Conservation (phyloP, 2,113 vertebrate genomes). For the Oxyura jamaicensis region DNA sequence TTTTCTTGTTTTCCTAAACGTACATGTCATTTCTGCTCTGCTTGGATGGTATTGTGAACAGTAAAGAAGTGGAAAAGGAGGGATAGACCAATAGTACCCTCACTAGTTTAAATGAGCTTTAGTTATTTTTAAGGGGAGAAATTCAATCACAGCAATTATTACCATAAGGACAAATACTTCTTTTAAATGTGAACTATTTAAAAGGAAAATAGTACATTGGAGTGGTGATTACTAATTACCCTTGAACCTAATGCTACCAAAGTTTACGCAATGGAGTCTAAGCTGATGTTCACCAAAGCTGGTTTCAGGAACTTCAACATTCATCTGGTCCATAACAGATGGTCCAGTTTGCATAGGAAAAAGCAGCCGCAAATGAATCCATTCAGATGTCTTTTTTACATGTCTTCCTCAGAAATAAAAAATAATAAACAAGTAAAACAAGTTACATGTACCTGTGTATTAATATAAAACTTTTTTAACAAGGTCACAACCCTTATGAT, state of each 20-base stretch:
- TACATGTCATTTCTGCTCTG: not conserved
- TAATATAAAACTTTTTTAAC: not conserved
- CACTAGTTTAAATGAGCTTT: not conserved
- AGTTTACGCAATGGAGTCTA: not conserved
- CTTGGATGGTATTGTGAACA: not conserved
- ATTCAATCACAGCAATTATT: not conserved
- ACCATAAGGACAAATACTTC: not conserved
- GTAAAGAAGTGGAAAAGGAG: not conserved
- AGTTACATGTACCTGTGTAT: not conserved
- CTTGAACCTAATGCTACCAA: not conserved
- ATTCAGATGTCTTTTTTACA: not conserved
- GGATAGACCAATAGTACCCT: not conserved
- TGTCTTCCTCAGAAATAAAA: not conserved
- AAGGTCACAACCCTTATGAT: not conserved
- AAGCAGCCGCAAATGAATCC: not conserved
- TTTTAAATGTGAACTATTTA: not conserved
- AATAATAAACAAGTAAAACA: not conserved
- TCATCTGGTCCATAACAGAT: not conserved
- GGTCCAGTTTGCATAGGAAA: not conserved
- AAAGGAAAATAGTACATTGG: not conserved
- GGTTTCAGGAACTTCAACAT: not conserved
- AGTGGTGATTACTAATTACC: not conserved
- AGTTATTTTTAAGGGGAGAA: not conserved
- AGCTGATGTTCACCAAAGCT: not conserved
- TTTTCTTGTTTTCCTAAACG: not conserved